Base-by-base conservation (phyloP, 2,888 invertebrate species). In the Arrhopalites spinosus region DNA sequence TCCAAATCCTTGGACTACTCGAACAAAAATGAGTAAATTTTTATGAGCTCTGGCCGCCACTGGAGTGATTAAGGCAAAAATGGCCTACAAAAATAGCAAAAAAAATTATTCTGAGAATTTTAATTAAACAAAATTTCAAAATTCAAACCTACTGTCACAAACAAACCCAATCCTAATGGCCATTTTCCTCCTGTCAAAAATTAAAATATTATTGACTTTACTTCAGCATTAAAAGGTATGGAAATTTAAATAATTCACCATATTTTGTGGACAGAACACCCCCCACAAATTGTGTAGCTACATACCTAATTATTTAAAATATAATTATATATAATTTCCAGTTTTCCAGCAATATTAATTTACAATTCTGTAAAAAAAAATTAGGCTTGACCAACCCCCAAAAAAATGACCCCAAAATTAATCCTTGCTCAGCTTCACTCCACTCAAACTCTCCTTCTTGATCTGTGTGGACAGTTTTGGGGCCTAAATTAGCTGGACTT, bases 371-470 rank as follows among this genome's bases (percentile, higher is more conserved):
- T n/a, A n/a, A n/a, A n/a, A n/a, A n/a, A n/a, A n/a, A n/a, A n/a
- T n/a, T n/a, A n/a, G n/a, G n/a, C n/a, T n/a, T n/a, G n/a, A n/a
- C n/a, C n/a, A n/a, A 82, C 13, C 82, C 82, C 72, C 79, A 81
- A 71, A 81, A 82, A 36, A 82, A 82, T 5, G 81, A 76, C 0
- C 78, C 81, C 30, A 82, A 73, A 36, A 83, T 72, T 15, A 78
- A 17, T 27, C 76, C 78, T 45, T 80, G 73, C 25, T 75, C 75
- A 20, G 74, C 76, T 25, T 75, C 74, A 23, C 74, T 64, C 81
- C 81, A 81, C 20, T 75, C 61, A 68, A 78, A 81, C 29, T 68
- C 69, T 27, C 61, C 59, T 17, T 8, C 43, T n/a, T 23, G 36
- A 17, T 13, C n/a, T 20, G 66, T 23, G 1, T 59, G 53, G 17